A percentile compares a stretch with the other conserved stretches of the same genome.
Conservation (phyloP, 1,140 invertebrate genomes). For the Proctacanthus coquilletti region DNA sequence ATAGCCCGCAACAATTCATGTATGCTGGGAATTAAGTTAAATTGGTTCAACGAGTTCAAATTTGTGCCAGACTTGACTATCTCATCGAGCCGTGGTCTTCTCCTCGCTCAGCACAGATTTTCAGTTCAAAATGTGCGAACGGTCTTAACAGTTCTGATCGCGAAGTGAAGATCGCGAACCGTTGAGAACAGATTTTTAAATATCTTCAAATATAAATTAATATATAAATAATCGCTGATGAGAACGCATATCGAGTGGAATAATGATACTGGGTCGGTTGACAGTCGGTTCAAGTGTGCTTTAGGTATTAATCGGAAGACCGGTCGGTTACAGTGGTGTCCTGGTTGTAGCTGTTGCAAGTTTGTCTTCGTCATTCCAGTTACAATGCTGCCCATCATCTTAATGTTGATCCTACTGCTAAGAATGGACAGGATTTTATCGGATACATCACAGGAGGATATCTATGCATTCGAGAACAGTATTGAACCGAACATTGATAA, state of each 20-base stretch:
- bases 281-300: constrained; percentile 13
- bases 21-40: constrained; percentile 8
- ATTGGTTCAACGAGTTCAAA: constrained; percentile 7
- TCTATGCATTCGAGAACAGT: constrained; percentile 14
- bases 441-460: too few relatives aligned
- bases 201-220: too few relatives aligned
- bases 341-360: constrained; percentile 25
- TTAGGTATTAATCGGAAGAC: constrained; percentile 24
- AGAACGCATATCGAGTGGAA: too few relatives aligned
- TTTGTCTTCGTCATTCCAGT: constrained; percentile 25
- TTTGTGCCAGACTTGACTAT: background rate
- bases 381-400: constrained; percentile 23
- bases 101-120: too few relatives aligned
- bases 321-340: constrained; percentile 28
- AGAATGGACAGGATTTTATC: constrained; percentile 25
- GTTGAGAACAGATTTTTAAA: background rate
- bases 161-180: background rate
- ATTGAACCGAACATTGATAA: constrained; percentile 4
- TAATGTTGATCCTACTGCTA: constrained; percentile 23
- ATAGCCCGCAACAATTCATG: too few relatives aligned
- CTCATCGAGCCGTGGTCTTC: background rate
- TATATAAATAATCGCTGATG: too few relatives aligned
- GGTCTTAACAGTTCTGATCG: too few relatives aligned
- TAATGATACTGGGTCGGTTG: background rate
- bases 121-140: too few relatives aligned